Evolutionary conservation across 2,797 vertebrate genomes (phyloP), one percentile per base, ranked within the genome.

Genomic region (Sebastes cheni): DNA sequence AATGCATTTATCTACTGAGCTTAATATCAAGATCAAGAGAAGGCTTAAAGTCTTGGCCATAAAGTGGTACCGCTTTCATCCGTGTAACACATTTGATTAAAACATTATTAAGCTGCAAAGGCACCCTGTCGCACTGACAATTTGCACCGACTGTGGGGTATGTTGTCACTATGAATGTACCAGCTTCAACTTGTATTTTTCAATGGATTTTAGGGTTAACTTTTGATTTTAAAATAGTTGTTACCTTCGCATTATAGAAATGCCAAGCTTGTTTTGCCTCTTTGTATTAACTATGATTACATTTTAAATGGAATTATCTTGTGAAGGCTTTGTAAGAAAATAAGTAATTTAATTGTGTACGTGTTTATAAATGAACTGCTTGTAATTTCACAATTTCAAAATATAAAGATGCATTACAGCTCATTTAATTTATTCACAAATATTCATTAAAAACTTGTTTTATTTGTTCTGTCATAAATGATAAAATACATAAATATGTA

Each of bases 21-120:
- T 74, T 55, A 80, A 77, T 72, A 64, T 73, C 39, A 39, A 74
- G 70, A 87, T 82, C 72, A 86, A 79, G 68, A 85, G 72, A 1
- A 75, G 34, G 64, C 64, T 52, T 59, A 65, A 75, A 79, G 60
- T 27, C 36, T 50, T 62, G 27, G 39, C 59, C 13, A 3, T 65
- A 61, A 75, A 76, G 29, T 60, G 60, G 64, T 55, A 10, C 8
- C 5, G 18, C 74, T 84, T 76, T 82, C 64, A 72, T 81, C 67
- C 9, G 52, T 14, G 12, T 54, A 66, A 39, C 54, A 82, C 34
- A 16, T 84, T 86, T 82, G 73, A 88, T 87, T 62, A 77, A 72
- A 74, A 80, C 65, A 25, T 74, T 71, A 73, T 76, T 34, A 55
- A 30, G 27, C 67, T 61, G 66, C 52, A 71, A 74, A 81, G 68